Evolutionary conservation across 2,888 invertebrate genomes (phyloP), one percentile per base, ranked within the genome.

Genomic region (Noctua pronuba): DNA sequence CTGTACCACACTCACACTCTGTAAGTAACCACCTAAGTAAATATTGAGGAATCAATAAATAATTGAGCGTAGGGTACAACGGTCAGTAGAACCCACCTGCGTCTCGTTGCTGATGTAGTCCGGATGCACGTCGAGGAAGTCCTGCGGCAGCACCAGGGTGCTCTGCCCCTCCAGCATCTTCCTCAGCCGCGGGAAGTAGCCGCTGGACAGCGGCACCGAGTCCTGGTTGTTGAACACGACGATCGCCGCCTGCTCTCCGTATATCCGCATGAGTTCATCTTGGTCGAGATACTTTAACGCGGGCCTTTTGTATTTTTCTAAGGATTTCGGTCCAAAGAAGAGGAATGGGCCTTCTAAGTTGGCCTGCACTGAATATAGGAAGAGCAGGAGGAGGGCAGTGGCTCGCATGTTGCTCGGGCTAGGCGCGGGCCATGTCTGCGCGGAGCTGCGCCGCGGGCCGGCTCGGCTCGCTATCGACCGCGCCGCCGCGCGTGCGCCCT

Each of bases 31-130:
- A 60, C 41, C 41, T n/a, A 41, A 7, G 16, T 41, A 38, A 38
- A 38, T 38, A 7, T 41, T n/a, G 3, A 13, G 13, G 65, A 65
- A 41, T 41, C n/a, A 65, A n/a, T 65, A 41, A 24, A 28, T 38
- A n/a, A n/a, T n/a, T 0, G 24, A 38, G 11, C 35, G 35, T 38
- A 11, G 28, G 38, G 35, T 64, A 38, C 62, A 24, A 52, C 41
- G 38, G 52, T 73, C n/a, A 24, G 24, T 16, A 24, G 41, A 28
- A 58, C 90, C 84, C 76, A 97, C 97, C 96, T 97, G 97, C 38
- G 97, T 97, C 91, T 97, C 97, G 85, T 97, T 97, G 91, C 97
- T 97, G 87, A 97, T 96, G 86, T 97, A 97, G 88, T 97, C 97
- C 0, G 97, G 97, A 86, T 97, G 97, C 0, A 97, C 97, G 66